These are phyloP conservation scores for Isaurus tuberculatus DNA, from an alignment of 92 coral and sea anemone species.

Conservation along the genomic window DNA sequence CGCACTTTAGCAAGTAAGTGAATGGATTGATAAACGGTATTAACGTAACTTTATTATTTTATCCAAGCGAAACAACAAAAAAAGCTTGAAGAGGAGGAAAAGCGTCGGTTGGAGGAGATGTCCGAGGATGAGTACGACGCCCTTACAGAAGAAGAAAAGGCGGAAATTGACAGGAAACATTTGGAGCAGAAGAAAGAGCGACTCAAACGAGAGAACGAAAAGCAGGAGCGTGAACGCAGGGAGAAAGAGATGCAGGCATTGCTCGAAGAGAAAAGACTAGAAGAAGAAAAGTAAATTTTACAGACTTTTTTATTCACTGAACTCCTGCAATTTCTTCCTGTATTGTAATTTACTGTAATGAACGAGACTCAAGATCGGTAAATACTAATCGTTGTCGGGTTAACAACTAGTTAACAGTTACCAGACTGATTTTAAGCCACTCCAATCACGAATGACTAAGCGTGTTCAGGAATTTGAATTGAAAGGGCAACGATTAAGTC, in stretches of 20 bases:
- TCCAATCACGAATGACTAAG: no score
- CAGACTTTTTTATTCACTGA: not conserved
- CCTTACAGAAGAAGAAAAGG: conserved; percentile 94
- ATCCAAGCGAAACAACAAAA: conserved; percentile 75
- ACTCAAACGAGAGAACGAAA: conserved; percentile 88
- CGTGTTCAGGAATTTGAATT: no score
- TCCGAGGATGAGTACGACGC: conserved; percentile 99
- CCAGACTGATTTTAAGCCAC: no score
- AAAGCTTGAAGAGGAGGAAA: conserved; percentile 87
- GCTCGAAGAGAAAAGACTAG: conserved; percentile 91
- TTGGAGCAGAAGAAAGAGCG: conserved; percentile 96
- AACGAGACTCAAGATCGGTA: no score
- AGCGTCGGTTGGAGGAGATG: conserved; percentile 98
- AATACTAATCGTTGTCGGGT: no score
- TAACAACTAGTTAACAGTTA: no score
- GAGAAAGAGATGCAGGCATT: conserved; percentile 89
- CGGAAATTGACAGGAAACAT: conserved; percentile 93
- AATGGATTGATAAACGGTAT: not conserved
- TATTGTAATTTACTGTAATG: no score
- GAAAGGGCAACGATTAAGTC: no score
- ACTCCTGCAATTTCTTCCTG: not conserved
- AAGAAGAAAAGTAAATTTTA: conserved; percentile 88
- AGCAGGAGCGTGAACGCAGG: conserved; percentile 86
- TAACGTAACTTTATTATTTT: not conserved
- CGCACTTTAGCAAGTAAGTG: not conserved